A percentile compares a stretch with the other conserved stretches of the same genome.
Conservation (phyloP, 2,113 vertebrate species). For the Barbus barbus region DNA sequence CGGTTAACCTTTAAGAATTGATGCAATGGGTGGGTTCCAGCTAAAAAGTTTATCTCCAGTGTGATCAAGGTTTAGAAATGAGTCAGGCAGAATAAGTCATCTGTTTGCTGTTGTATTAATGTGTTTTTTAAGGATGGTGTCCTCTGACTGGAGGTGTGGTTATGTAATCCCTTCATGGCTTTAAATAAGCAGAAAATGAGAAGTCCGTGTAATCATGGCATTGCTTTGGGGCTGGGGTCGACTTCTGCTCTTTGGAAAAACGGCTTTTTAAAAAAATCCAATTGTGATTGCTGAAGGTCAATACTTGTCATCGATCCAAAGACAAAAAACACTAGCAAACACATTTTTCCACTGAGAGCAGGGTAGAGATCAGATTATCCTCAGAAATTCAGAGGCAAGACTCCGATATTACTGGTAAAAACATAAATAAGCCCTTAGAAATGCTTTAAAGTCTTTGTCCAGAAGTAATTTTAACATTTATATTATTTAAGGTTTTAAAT, state of each 20-base stretch:
- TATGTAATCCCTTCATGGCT: slow-evolving; percentile 41
- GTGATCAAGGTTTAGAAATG: slow-evolving; percentile 18
- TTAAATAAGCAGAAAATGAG: slow-evolving; percentile 18
- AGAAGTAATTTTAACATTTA: background rate
- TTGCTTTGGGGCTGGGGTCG: background rate
- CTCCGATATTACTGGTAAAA: background rate
- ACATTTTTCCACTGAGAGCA: background rate
- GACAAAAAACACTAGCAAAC: background rate
- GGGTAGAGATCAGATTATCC: background rate
- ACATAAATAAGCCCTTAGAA: background rate
- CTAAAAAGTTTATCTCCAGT: slow-evolving; percentile 45
- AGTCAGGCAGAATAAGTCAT: slow-evolving; percentile 50
- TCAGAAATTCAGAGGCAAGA: background rate
- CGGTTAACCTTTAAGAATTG: background rate
- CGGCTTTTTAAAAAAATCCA: background rate
- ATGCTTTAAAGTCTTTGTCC: background rate
- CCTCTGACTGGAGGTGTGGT: slow-evolving; percentile 42
- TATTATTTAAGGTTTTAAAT: background rate
- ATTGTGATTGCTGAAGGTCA: slow-evolving; percentile 26
- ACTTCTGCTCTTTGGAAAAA: slow-evolving; percentile 8
- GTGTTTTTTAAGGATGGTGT: slow-evolving; percentile 11
- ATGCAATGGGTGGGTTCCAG: background rate
- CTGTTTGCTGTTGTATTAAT: slow-evolving; percentile 53
- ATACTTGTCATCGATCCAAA: background rate
- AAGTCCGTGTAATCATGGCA: slow-evolving; percentile 38